Percentiles rank a stretch among this genome's conserved stretches.
Conservation (phyloP, 2,888 invertebrate genomes). For the Hemicrepidius hirtus region DNA sequence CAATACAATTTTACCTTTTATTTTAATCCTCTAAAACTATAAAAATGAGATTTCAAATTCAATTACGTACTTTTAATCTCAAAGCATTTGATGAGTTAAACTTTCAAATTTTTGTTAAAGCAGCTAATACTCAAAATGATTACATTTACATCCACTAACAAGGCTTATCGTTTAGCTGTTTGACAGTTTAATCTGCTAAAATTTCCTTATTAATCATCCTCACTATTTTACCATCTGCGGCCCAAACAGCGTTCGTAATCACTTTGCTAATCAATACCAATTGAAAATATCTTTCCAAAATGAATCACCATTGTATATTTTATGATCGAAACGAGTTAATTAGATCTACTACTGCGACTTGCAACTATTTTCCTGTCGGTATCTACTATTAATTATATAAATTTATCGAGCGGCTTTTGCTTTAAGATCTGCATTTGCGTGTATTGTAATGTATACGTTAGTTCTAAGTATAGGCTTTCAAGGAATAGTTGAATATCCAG, state of each 20-base stretch:
- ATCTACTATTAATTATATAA: slow-evolving; percentile 28
- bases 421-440: slow-evolving; percentile 28
- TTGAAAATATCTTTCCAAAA: slow-evolving; percentile 3
- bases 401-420: slow-evolving; percentile 21
- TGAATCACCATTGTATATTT: background rate
- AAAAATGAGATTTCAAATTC: too few species aligned
- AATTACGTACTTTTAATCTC: too few species aligned
- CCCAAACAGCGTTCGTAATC: background rate
- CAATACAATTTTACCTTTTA: too few species aligned
- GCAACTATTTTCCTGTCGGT: background rate
- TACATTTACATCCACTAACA: background rate
- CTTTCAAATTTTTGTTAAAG: background rate
- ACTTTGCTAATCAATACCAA: slow-evolving; percentile 14
- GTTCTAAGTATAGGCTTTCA: slow-evolving; percentile 31
- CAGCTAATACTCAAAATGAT: background rate
- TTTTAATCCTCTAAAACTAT: too few species aligned
- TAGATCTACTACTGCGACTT: slow-evolving; percentile 6
- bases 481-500: slow-evolving; percentile 32
- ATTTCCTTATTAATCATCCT: slow-evolving; percentile 23
- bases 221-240: slow-evolving; percentile 24
- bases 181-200: slow-evolving; percentile 29
- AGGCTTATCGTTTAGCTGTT: slow-evolving; percentile 7
- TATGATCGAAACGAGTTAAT: slow-evolving; percentile 18
- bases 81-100: too few species aligned
- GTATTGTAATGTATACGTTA: slow-evolving; percentile 21